Conservation (phyloP, 2,888 invertebrate species). For the Heliothis peltigera region DNA sequence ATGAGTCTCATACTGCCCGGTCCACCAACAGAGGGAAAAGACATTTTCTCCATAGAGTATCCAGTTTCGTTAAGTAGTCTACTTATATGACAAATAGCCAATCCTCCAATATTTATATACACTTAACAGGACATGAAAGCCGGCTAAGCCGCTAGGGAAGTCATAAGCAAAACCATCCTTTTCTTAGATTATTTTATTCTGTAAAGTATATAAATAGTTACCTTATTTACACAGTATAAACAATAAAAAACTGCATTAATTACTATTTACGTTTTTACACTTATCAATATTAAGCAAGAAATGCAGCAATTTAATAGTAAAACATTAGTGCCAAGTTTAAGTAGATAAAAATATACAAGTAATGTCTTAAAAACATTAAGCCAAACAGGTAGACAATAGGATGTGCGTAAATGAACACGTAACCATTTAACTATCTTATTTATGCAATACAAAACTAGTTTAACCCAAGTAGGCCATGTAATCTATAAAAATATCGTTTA, state of each 20-base stretch:
- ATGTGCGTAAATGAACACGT: too few relatives aligned
- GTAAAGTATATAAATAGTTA: slow-evolving; percentile 85
- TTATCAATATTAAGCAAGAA: slow-evolving; percentile 48
- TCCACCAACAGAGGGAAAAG: too few relatives aligned
- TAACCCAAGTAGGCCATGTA: not conserved
- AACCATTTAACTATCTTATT: too few relatives aligned
- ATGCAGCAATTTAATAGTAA: slow-evolving; percentile 41
- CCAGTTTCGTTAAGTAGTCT: too few relatives aligned
- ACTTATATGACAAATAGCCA: too few relatives aligned
- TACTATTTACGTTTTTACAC: slow-evolving; percentile 57
- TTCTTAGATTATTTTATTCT: slow-evolving; percentile 79
- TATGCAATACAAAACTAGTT: not conserved
- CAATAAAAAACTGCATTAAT: slow-evolving; percentile 78
- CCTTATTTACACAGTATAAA: slow-evolving; percentile 80
- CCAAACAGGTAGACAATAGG: too few relatives aligned
- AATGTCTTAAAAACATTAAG: not conserved
- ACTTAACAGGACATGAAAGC: too few relatives aligned
- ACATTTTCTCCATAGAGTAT: too few relatives aligned
- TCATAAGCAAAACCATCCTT: slow-evolving; percentile 40
- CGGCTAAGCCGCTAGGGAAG: not conserved
- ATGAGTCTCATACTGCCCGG: too few relatives aligned
- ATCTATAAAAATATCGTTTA: not conserved
- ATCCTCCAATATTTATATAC: too few relatives aligned
- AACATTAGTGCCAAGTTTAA: not conserved
- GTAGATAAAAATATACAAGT: not conserved